Evolutionary conservation across 2,888 invertebrate genomes (phyloP).

Genomic region (Notodonta dromedarius): DNA sequence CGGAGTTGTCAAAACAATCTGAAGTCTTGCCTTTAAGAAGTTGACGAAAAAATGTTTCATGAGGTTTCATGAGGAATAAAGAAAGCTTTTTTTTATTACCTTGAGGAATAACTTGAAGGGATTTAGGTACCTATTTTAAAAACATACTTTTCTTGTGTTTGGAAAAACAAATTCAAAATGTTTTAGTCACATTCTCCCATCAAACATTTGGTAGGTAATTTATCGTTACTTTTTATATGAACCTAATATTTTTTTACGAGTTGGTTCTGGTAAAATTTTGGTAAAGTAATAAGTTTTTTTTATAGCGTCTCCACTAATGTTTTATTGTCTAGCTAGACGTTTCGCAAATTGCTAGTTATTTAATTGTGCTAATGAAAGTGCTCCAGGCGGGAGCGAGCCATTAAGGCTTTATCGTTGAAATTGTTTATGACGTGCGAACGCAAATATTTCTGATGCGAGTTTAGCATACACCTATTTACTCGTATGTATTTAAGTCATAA

Average conservation of each 20-base stretch:
- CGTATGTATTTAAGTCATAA: slow-evolving; percentile 13
- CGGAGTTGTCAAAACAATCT: no score
- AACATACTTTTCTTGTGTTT: no score
- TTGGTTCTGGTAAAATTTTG: slow-evolving; percentile 10
- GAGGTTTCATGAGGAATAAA: background rate
- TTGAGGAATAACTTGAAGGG: background rate
- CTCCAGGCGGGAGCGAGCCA: slow-evolving; percentile 35
- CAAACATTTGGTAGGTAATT: no score
- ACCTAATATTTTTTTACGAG: slow-evolving; percentile 10
- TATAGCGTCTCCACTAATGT: slow-evolving; percentile 15
- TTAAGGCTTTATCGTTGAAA: slow-evolving; percentile 37
- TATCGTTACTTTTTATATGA: no score
- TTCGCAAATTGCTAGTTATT: slow-evolving; percentile 44
- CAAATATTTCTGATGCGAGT: slow-evolving; percentile 10
- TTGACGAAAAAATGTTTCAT: background rate
- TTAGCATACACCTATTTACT: background rate
- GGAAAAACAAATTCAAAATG: background rate
- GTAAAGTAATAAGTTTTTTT: slow-evolving; percentile 24
- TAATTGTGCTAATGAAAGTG: slow-evolving; percentile 49
- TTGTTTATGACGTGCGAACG: slow-evolving; percentile 16
- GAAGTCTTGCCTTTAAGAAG: background rate
- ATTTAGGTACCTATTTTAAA: no score
- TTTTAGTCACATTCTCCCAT: no score
- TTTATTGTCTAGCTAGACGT: slow-evolving; percentile 21
- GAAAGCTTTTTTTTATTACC: background rate